A percentile compares a stretch with the other conserved stretches of the same genome.
Evolutionary conservation across 2,888 invertebrate genomes (phyloP).

Genomic region (Melolontha melolontha): DNA sequence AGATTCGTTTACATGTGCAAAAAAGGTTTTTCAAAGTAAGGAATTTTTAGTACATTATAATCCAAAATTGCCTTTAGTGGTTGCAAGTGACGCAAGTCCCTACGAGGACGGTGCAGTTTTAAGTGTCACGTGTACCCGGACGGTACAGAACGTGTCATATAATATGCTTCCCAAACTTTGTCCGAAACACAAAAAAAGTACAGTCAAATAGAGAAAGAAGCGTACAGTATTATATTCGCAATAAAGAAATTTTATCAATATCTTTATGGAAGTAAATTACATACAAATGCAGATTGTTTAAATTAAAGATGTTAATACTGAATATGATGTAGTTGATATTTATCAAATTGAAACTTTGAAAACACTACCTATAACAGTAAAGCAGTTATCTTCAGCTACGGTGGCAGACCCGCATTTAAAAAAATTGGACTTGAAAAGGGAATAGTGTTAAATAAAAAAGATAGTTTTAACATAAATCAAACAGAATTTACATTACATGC

Average conservation of each 20-base stretch:
- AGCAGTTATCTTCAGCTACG: constrained; percentile 4
- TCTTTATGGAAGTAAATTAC: constrained; percentile 37
- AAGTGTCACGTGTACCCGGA: too few relatives aligned
- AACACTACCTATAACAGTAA: constrained; percentile 25
- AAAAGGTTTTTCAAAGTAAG: too few relatives aligned
- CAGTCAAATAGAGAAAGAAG: constrained; percentile 35
- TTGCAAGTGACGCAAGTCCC: constrained; percentile 15
- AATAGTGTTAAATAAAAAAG: constrained; percentile 22
- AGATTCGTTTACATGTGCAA: too few relatives aligned
- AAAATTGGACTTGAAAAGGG: constrained; percentile 17
- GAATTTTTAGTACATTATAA: too few relatives aligned
- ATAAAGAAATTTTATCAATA: constrained; percentile 32
- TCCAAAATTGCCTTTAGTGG: too few relatives aligned
- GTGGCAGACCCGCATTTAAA: not conserved
- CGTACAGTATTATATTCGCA: constrained; percentile 37
- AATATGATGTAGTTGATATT: constrained; percentile 23
- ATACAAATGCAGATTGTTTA: constrained; percentile 34
- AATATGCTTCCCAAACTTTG: constrained; percentile 58
- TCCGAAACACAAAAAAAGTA: constrained; percentile 53
- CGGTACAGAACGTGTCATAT: constrained; percentile 59
- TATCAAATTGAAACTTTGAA: constrained; percentile 24
- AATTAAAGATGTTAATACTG: constrained; percentile 5
- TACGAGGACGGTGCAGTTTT: too few relatives aligned
- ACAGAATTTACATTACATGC: constrained; percentile 15
- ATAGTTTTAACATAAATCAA: constrained; percentile 21